Conservation (phyloP, 2,797 vertebrate species). For the Megaceryle alcyon region DNA sequence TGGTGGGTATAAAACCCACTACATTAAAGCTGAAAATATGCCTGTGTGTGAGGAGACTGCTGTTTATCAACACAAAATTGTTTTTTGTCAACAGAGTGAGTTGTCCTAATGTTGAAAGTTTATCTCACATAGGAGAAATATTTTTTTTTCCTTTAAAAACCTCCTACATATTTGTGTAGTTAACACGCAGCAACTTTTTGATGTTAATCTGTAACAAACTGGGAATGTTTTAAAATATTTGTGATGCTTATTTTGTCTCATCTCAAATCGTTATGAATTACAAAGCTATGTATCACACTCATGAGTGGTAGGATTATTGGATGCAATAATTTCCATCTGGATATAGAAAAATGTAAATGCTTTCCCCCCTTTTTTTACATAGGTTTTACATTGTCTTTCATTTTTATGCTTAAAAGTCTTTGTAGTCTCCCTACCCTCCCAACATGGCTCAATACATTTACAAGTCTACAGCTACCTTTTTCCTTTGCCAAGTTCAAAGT, state of each 20-base stretch:
- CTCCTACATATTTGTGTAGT: not conserved
- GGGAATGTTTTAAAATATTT: not conserved
- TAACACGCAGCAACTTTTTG: not conserved
- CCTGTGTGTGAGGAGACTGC: not conserved
- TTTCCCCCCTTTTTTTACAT: not conserved
- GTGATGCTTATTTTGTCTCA: not conserved
- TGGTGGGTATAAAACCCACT: too few relatives aligned
- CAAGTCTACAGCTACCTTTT: not conserved
- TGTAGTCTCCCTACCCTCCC: not conserved
- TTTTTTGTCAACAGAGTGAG: not conserved
- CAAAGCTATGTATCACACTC: not conserved
- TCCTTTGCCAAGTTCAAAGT: not conserved
- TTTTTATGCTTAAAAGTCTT: not conserved
- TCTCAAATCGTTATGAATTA: not conserved
- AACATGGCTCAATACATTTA: not conserved
- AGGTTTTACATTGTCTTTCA: not conserved
- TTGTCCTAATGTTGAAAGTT: not conserved
- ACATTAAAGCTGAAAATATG: not conserved
- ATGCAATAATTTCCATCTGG: not conserved
- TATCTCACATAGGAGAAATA: not conserved
- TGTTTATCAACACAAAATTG: not conserved
- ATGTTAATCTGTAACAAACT: not conserved
- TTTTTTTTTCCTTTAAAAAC: not conserved
- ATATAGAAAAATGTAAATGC: not conserved
- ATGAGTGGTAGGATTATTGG: not conserved